A percentile compares a stretch with the other conserved stretches of the same genome.
phyloP scores from a whole-genome alignment of 2,797 vertebrate genomes.

The Champsocephalus gunnari region DNA sequence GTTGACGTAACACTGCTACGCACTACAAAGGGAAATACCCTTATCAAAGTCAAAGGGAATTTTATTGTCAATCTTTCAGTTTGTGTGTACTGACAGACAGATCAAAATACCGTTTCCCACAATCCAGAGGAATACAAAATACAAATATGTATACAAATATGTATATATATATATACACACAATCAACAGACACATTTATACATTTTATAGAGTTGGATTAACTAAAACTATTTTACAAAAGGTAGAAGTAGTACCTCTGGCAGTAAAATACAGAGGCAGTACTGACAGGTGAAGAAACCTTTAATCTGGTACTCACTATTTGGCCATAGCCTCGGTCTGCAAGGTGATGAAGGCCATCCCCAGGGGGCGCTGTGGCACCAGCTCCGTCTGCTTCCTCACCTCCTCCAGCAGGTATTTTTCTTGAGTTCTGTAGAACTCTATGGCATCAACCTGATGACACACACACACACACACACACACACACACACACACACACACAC shows the following conservation, averaged over 20 bases:
- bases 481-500: no score
- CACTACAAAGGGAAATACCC: no score
- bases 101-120: no score
- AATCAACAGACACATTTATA: no score
- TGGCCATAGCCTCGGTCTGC: constrained; percentile 92
- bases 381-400: constrained; percentile 78
- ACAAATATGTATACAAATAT: no score
- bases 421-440: constrained; percentile 87
- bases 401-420: constrained; percentile 82
- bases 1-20: not conserved
- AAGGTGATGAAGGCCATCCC: constrained; percentile 96
- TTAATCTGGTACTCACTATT: constrained; percentile 86
- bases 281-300: not conserved
- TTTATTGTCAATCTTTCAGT: no score
- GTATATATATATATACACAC: no score
- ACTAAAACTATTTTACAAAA: not conserved
- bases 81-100: no score
- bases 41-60: no score
- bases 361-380: constrained; percentile 82
- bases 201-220: not conserved
- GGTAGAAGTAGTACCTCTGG: not conserved
- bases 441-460: constrained; percentile 89
- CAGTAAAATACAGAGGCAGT: not conserved
- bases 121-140: no score
- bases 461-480: not conserved